Evolutionary conservation across 2,113 vertebrate genomes (phyloP), one percentile per base, ranked within the genome.

Genomic region (Ammodytes marinus): DNA sequence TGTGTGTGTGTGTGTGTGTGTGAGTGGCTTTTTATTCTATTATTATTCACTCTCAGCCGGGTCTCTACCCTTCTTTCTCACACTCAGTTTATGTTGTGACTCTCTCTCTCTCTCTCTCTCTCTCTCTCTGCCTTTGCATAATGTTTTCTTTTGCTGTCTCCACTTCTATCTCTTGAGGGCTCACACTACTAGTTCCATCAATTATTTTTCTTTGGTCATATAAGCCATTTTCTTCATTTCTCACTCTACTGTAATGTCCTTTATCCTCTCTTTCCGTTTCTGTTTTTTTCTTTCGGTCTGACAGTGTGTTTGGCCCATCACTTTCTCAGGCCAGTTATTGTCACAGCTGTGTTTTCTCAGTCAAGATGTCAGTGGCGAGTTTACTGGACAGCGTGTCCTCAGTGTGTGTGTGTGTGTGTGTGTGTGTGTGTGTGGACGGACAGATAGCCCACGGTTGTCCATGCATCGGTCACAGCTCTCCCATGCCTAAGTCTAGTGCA

Each of bases 291-390:
- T 43, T 4, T 8, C n/a, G 14, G 27, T 46, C 57, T 60, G 14
- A 47, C 72, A 39, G 59, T 76, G 59, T 76, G 15, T 58, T n/a
- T n/a, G 17, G 59, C 65, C 45, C 19, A 2, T 76, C 76, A 37
- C 64, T 49, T 52, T 81, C 77, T 86, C 73, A 65, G 73, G 73
- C 79, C 68, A 57, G 58, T 77, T 93, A 87, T 94, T 93, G 86
- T 93, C 89, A 89, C 93, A 94, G 92, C 92, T 94, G 92, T 92
- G 91, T 86, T 88, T 78, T 87, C 77, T 14, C 85, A 66, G 87
- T 84, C 75, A 64, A 27, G 83, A 86, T 81, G 79, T 76, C 74
- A 39, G 55, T 46, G 64, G 76, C 81, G 79, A 67, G 15, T 84
- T 77, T 82, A 53, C 42, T 61, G 84, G 69, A 91, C 86, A 65